Evolutionary conservation across 2,113 vertebrate genomes (phyloP).

Genomic region (Acanthochromis polyacanthus): DNA sequence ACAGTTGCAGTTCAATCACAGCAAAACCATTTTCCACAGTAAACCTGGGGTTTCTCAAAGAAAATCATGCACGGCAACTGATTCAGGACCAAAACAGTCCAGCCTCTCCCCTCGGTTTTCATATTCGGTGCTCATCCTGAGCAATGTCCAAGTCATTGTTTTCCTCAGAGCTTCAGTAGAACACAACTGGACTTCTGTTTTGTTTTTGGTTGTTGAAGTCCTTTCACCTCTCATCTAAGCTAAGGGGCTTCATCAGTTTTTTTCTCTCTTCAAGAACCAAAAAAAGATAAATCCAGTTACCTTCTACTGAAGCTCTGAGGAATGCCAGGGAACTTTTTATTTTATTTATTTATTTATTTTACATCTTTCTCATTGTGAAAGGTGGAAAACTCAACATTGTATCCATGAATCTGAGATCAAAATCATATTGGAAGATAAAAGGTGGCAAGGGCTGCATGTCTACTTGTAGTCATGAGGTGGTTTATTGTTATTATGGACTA

Average conservation of each 20-base stretch:
- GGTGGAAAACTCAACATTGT: constrained; percentile 17
- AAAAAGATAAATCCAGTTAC: too few relatives aligned
- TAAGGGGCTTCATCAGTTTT: too few relatives aligned
- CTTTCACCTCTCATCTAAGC: too few relatives aligned
- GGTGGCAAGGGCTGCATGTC: not conserved
- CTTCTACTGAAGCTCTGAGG: too few relatives aligned
- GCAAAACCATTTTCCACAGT: constrained; percentile 3
- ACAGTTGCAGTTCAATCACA: not conserved
- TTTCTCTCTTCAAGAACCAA: too few relatives aligned
- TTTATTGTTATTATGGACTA: constrained; percentile 14
- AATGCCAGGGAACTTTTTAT: too few relatives aligned
- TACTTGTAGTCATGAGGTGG: constrained; percentile 23
- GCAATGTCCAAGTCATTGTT: not conserved
- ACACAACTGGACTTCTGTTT: too few relatives aligned
- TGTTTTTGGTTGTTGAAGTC: too few relatives aligned
- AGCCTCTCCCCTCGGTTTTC: not conserved
- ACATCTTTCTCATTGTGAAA: not conserved
- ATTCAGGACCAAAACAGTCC: constrained; percentile 2
- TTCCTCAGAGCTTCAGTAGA: too few relatives aligned
- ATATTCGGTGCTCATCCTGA: not conserved
- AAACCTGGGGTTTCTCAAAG: constrained; percentile 12
- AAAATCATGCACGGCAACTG: not conserved
- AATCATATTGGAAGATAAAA: constrained; percentile 1
- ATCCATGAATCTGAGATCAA: constrained; percentile 9
- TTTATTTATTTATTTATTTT: not conserved